phyloP scores from a whole-genome alignment of 1,140 invertebrate genomes.

The Colletes gigas region DNA sequence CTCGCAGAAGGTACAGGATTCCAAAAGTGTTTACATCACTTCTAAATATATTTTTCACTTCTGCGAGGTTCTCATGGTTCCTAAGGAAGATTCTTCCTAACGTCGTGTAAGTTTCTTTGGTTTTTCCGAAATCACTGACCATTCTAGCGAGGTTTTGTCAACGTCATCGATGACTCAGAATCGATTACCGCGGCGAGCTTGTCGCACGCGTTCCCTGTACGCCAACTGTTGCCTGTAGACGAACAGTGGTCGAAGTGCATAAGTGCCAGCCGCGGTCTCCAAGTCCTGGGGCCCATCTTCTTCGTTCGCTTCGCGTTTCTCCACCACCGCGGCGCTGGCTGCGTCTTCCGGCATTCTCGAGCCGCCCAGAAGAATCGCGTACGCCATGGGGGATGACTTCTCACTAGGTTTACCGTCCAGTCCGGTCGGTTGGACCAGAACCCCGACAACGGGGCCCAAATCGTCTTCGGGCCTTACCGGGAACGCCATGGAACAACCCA shows the following conservation, averaged over 20 bases:
- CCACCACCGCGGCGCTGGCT: background rate
- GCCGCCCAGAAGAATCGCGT: background rate
- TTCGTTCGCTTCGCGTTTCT: constrained; percentile 59
- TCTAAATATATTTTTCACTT: too few relatives aligned
- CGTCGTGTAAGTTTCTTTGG: background rate
- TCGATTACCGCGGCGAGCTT: constrained; percentile 51
- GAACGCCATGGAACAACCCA: constrained; percentile 28
- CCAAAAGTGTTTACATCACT: too few relatives aligned
- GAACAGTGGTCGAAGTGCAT: constrained; percentile 76
- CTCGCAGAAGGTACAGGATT: too few relatives aligned
- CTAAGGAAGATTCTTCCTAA: too few relatives aligned
- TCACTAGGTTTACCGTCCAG: background rate
- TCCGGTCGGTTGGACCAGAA: background rate
- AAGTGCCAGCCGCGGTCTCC: constrained; percentile 77
- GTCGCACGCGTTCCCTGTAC: constrained; percentile 71
- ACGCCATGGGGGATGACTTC: background rate
- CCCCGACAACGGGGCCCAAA: background rate
- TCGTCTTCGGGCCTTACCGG: constrained; percentile 17
- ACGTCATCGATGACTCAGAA: constrained; percentile 42
- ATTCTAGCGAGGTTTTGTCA: constrained; percentile 6
- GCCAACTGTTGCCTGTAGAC: constrained; percentile 78
- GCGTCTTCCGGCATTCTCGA: background rate
- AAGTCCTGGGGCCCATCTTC: constrained; percentile 62
- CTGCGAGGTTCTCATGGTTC: too few relatives aligned
- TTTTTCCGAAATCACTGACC: constrained; percentile 11